phyloP scores from a whole-genome alignment of 2,113 vertebrate species.

The Gymnobelideus leadbeateri region DNA sequence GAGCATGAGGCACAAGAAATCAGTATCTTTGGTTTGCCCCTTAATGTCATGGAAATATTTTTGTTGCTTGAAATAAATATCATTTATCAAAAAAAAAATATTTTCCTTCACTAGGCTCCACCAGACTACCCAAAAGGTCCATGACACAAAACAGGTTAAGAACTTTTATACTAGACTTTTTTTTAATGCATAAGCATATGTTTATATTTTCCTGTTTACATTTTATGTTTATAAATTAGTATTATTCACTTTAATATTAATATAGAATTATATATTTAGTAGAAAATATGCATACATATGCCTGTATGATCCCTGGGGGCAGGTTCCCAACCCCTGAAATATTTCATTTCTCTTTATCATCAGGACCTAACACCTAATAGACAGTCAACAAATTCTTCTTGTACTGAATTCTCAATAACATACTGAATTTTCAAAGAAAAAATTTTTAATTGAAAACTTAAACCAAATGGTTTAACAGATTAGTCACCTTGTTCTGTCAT shows the following conservation, averaged over 20 bases:
- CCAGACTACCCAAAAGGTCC: background rate
- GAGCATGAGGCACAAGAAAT: background rate
- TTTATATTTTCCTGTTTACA: background rate
- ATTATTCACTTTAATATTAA: background rate
- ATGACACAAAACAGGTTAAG: background rate
- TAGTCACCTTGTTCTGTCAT: background rate
- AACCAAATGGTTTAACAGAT: background rate
- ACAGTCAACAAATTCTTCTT: background rate
- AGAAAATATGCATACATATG: background rate
- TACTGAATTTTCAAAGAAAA: background rate
- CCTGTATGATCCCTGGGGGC: background rate
- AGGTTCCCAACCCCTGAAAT: background rate
- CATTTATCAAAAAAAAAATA: slow-evolving; percentile 12
- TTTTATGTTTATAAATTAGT: background rate
- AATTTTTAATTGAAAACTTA: background rate
- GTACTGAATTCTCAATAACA: background rate
- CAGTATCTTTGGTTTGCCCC: slow-evolving; percentile 44
- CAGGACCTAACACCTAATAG: background rate
- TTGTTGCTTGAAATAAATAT: slow-evolving; percentile 68
- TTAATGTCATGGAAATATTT: slow-evolving; percentile 61
- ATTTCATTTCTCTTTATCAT: background rate
- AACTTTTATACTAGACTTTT: background rate
- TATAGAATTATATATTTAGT: background rate
- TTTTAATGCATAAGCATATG: background rate
- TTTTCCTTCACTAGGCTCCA: background rate